phyloP scores from a whole-genome alignment of 2,797 vertebrate genomes.

The Molossus alvarezi region DNA sequence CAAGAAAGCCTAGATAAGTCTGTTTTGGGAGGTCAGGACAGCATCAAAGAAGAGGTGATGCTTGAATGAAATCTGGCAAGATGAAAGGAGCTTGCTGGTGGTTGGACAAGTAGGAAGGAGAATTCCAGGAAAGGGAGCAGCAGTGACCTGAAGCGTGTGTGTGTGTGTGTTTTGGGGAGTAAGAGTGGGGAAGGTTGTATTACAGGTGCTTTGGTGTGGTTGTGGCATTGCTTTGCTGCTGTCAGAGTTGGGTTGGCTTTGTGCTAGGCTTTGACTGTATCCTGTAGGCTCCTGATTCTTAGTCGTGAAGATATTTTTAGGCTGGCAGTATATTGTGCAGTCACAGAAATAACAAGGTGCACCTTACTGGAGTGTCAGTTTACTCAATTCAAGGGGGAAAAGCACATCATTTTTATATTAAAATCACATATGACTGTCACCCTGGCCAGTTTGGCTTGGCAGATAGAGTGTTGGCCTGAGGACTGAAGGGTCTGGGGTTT shows the following conservation, averaged over 20 bases:
- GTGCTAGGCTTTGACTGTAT: conserved; percentile 13
- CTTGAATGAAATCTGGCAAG: conserved; percentile 3
- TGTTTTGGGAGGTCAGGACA: background rate
- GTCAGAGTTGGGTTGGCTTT: background rate
- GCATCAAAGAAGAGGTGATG: background rate
- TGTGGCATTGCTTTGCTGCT: background rate
- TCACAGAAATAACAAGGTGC: conserved; percentile 48
- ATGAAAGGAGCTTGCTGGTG: background rate
- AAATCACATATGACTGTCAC: background rate
- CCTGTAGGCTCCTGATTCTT: conserved; percentile 2
- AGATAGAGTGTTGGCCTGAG: no score
- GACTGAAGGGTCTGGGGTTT: no score
- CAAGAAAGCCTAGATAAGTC: background rate
- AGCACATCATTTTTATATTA: conserved; percentile 19
- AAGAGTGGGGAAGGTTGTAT: background rate
- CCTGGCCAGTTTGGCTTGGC: no score
- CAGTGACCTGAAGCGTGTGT: background rate
- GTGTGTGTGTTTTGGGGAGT: background rate
- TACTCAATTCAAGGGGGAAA: background rate
- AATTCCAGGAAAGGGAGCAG: conserved; percentile 16
- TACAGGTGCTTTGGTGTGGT: background rate
- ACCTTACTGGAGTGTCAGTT: conserved; percentile 32
- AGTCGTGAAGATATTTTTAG: conserved; percentile 64
- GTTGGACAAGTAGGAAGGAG: background rate
- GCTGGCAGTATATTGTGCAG: background rate